These are phyloP conservation scores for Corvus cornix DNA, from an alignment of 2,113 vertebrate genomes.

Conservation along the genomic window DNA sequence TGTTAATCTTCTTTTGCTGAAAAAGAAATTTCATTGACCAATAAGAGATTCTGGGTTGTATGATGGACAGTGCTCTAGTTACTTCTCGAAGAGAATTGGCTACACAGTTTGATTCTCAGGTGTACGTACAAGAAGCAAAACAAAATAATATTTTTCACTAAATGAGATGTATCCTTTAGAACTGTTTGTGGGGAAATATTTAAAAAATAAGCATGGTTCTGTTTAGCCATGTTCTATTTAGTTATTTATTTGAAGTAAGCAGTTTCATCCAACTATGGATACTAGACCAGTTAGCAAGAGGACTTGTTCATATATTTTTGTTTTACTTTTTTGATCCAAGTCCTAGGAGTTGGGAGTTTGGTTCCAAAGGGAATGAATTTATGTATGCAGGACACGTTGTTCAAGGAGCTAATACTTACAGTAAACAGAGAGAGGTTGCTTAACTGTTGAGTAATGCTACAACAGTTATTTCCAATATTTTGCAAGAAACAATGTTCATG, in stretches of 20 bases:
- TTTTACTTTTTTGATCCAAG: conserved; percentile 49
- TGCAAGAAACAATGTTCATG: conserved; percentile 73
- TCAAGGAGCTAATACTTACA: conserved; percentile 38
- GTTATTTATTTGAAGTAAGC: conserved; percentile 13
- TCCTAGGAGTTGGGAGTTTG: conserved; percentile 40
- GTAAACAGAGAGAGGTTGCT: conserved; percentile 55
- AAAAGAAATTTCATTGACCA: background rate
- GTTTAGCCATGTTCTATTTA: background rate
- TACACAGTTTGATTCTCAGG: background rate
- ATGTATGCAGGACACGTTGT: conserved; percentile 58
- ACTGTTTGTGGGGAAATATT: background rate
- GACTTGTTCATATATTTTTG: conserved; percentile 5
- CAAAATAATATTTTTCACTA: background rate
- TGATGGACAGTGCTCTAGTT: background rate
- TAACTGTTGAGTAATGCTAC: conserved; percentile 58
- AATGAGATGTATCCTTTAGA: background rate
- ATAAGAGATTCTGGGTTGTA: background rate
- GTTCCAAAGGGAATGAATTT: conserved; percentile 39
- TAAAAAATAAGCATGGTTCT: background rate
- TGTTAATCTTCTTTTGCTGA: background rate
- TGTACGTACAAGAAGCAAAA: background rate
- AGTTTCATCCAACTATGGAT: background rate
- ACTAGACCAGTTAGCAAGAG: background rate
- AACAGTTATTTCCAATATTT: conserved; percentile 70
- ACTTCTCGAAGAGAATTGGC: background rate